These are phyloP conservation scores for Xenopus laevis DNA, from an alignment of 2,113 vertebrate genomes.

Conservation along the genomic window DNA sequence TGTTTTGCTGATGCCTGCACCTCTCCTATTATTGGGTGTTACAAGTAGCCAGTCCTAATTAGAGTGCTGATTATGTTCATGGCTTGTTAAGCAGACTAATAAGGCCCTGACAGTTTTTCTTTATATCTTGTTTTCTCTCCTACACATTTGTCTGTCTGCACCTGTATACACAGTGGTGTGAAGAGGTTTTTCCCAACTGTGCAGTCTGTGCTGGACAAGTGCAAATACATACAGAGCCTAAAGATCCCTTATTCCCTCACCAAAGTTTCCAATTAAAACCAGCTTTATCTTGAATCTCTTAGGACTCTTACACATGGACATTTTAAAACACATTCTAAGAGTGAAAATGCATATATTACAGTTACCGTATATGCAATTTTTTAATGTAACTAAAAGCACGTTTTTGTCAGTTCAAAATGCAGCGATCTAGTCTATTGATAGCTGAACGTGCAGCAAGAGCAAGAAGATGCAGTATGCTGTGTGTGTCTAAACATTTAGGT, in stretches of 20 bases:
- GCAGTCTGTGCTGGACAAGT: slow-evolving; percentile 20
- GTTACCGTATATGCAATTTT: too few relatives aligned
- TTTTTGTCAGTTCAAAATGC: too few relatives aligned
- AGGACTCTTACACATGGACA: too few relatives aligned
- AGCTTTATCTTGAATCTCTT: neutral
- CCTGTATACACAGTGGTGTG: slow-evolving; percentile 42
- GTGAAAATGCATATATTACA: too few relatives aligned
- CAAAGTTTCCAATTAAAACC: slow-evolving; percentile 18
- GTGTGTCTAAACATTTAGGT: too few relatives aligned
- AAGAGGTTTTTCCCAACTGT: slow-evolving; percentile 43
- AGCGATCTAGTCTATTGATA: too few relatives aligned
- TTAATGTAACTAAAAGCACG: too few relatives aligned
- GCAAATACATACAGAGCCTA: slow-evolving; percentile 40
- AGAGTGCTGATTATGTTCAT: slow-evolving; percentile 54
- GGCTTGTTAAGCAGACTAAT: slow-evolving; percentile 62
- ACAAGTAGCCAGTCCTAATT: slow-evolving; percentile 65
- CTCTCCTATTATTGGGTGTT: slow-evolving; percentile 57
- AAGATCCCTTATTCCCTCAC: slow-evolving; percentile 14
- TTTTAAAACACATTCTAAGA: too few relatives aligned
- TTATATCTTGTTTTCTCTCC: slow-evolving; percentile 24
- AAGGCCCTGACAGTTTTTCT: slow-evolving; percentile 34
- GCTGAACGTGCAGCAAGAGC: too few relatives aligned
- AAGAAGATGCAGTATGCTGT: too few relatives aligned
- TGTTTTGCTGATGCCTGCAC: slow-evolving; percentile 63
- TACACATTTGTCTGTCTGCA: slow-evolving; percentile 42